phyloP scores from a whole-genome alignment of 1,140 invertebrate genomes.

The Sinonovacula constricta region DNA sequence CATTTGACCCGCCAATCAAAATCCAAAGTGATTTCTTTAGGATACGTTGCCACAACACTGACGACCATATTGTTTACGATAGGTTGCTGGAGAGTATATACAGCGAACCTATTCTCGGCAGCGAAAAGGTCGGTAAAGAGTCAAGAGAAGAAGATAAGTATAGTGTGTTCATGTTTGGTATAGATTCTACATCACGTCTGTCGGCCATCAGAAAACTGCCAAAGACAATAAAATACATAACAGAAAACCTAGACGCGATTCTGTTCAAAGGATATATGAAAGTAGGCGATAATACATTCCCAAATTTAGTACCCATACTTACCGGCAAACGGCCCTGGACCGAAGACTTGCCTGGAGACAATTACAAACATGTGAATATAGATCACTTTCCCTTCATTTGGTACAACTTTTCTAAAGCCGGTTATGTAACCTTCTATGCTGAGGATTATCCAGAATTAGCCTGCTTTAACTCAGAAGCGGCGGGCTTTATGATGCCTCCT shows the following conservation, averaged over 20 bases:
- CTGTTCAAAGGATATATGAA: slow-evolving; percentile 76
- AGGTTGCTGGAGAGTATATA: slow-evolving; percentile 54
- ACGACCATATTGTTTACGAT: slow-evolving; percentile 68
- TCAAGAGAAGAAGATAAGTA: slow-evolving; percentile 30
- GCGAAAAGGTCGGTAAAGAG: not conserved
- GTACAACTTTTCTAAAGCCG: slow-evolving; percentile 77
- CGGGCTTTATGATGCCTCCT: slow-evolving; percentile 77
- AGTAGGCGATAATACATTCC: slow-evolving; percentile 62
- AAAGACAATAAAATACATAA: slow-evolving; percentile 83
- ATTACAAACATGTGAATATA: slow-evolving; percentile 1
- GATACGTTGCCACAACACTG: slow-evolving; percentile 71
- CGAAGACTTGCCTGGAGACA: slow-evolving; percentile 20
- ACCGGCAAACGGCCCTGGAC: slow-evolving; percentile 47
- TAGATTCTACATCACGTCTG: slow-evolving; percentile 90
- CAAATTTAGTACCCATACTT: slow-evolving; percentile 48
- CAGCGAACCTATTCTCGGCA: not conserved
- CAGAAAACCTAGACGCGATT: slow-evolving; percentile 63
- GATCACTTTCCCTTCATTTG: slow-evolving; percentile 70
- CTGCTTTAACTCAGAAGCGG: slow-evolving; percentile 78
- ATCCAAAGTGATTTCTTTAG: slow-evolving; percentile 78
- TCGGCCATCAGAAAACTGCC: slow-evolving; percentile 91
- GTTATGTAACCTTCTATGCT: slow-evolving; percentile 79
- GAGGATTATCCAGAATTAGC: slow-evolving; percentile 80
- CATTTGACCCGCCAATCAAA: slow-evolving; percentile 53
- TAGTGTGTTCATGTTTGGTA: slow-evolving; percentile 87